Conservation (phyloP, 2,797 vertebrate genomes). For the Okamejei kenojei region DNA sequence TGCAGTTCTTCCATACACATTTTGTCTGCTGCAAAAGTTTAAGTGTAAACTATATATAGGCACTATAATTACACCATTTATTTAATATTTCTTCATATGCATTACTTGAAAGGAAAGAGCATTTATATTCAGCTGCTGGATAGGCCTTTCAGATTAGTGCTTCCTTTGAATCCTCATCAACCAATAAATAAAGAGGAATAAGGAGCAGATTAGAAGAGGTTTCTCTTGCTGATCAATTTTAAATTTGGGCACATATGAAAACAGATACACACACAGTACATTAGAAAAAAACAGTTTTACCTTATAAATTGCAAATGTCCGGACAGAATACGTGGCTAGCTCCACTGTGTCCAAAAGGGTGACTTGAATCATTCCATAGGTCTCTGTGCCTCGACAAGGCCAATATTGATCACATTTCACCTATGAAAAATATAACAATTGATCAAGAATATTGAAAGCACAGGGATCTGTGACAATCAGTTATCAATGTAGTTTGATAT, state of each 20-base stretch:
- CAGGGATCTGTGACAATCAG: neutral
- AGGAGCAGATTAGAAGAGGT: neutral
- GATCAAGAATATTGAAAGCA: neutral
- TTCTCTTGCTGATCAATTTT: neutral
- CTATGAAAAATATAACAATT: constrained; percentile 51
- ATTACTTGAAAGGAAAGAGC: neutral
- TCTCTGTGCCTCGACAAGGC: constrained; percentile 73
- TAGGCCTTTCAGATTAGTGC: neutral
- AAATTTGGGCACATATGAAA: neutral
- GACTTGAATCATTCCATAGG: constrained; percentile 84
- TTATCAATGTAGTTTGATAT: neutral
- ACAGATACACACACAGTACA: neutral
- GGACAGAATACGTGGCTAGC: constrained; percentile 81
- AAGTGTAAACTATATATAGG: neutral
- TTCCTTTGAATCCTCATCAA: constrained; percentile 5
- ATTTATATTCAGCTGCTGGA: neutral
- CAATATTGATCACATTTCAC: constrained; percentile 97
- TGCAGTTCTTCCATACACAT: too few relatives aligned
- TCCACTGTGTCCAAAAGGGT: constrained; percentile 84
- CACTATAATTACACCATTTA: neutral
- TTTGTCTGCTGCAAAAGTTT: too few relatives aligned
- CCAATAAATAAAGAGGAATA: neutral
- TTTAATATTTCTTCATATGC: neutral
- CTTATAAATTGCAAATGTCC: constrained; percentile 87
- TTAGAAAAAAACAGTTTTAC: constrained; percentile 50